phyloP scores from a whole-genome alignment of 2,797 vertebrate species.

The Lagodon rhomboides region DNA sequence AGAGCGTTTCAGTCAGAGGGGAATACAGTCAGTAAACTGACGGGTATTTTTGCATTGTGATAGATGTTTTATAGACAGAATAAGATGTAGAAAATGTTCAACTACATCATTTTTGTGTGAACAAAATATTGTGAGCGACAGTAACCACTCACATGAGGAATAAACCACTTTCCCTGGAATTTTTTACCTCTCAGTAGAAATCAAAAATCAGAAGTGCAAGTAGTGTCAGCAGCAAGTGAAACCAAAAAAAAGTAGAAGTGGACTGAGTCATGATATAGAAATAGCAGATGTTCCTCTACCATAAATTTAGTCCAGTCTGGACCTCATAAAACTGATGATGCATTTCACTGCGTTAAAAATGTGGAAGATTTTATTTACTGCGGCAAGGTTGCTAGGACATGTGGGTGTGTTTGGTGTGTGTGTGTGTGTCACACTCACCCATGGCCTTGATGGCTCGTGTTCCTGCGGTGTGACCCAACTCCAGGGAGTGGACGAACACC shows the following conservation, averaged over 20 bases:
- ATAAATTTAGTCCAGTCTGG: constrained; percentile 25
- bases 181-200: constrained; percentile 49
- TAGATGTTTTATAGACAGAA: not conserved
- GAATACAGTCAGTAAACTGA: too few relatives aligned
- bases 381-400: constrained; percentile 27
- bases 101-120: not conserved
- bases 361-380: constrained; percentile 13
- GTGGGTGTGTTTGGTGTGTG: not conserved
- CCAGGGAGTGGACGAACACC: constrained; percentile 96
- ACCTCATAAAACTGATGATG: constrained; percentile 49
- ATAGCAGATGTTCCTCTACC: constrained; percentile 59
- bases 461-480: constrained; percentile 94
- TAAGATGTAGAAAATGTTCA: not conserved
- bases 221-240: constrained; percentile 35
- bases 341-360: constrained; percentile 32
- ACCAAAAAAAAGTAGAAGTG: constrained; percentile 68
- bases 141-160: not conserved
- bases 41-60: not conserved
- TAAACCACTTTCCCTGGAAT: not conserved
- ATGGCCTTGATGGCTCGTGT: constrained; percentile 96
- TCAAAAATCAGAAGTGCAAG: constrained; percentile 59
- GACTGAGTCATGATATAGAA: constrained; percentile 52
- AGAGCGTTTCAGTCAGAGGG: too few relatives aligned
- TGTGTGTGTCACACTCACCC: constrained; percentile 81
- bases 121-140: not conserved